A percentile compares a stretch with the other conserved stretches of the same genome.
phyloP scores from a whole-genome alignment of 2,797 vertebrate species.

The Poecilia wingei region DNA sequence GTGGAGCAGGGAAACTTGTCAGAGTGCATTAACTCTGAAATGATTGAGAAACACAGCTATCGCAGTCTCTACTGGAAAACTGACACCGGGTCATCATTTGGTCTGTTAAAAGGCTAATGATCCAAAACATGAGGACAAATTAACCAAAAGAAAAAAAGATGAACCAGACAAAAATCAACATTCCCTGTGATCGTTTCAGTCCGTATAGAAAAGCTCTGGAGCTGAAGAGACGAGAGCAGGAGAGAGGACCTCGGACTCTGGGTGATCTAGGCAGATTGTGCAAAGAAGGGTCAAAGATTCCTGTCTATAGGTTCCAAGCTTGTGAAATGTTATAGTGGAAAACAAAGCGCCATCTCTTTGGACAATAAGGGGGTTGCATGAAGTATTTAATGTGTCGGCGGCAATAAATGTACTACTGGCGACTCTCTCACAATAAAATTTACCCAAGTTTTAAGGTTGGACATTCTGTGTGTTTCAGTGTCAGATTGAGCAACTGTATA shows the following conservation, averaged over 20 bases:
- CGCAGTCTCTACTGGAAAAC: neutral
- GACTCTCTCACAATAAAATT: neutral
- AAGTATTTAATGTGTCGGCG: neutral
- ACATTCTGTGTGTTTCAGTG: neutral
- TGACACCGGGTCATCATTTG: neutral
- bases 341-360: neutral
- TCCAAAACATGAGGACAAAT: neutral
- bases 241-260: constrained; percentile 5
- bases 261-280: neutral
- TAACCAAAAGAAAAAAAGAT: neutral
- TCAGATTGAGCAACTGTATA: too few species aligned
- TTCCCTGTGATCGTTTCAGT: neutral
- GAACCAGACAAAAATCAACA: neutral
- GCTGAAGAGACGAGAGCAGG: neutral
- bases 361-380: neutral
- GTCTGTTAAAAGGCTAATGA: neutral
- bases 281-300: constrained; percentile 7
- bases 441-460: neutral
- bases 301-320: neutral
- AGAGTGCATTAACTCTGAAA: neutral
- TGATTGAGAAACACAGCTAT: neutral
- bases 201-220: neutral
- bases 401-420: neutral
- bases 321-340: neutral
- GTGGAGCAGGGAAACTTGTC: neutral